Percentiles rank a stretch among this genome's conserved stretches.
These are phyloP conservation scores for Buathra laborator DNA, from an alignment of 2,888 invertebrate species.

Conservation along the genomic window DNA sequence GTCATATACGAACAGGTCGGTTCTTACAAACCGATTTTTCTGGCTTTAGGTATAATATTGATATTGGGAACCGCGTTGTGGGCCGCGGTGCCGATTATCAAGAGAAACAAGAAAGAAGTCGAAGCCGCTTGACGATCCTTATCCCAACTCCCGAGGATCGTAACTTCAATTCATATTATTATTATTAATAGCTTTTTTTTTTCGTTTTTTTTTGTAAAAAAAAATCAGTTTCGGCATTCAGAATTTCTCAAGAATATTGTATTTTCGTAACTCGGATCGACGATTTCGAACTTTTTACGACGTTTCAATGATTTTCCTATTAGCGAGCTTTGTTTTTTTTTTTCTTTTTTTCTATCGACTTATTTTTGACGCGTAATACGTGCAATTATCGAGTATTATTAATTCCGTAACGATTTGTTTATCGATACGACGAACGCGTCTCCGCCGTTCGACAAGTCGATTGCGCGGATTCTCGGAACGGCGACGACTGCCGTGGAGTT, in stretches of 20 bases:
- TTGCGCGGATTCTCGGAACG: slow-evolving; percentile 7
- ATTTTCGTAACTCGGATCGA: slow-evolving; percentile 13
- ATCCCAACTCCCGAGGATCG: not conserved
- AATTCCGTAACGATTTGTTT: slow-evolving; percentile 8
- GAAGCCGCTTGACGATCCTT: slow-evolving; percentile 74
- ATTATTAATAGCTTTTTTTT: slow-evolving; percentile 7
- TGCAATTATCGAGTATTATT: slow-evolving; percentile 22
- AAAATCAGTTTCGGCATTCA: slow-evolving; percentile 30
- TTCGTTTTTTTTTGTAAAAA: not conserved
- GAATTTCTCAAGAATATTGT: not conserved
- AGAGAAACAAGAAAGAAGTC: slow-evolving; percentile 82
- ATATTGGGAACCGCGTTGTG: slow-evolving; percentile 91
- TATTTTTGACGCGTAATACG: slow-evolving; percentile 20
- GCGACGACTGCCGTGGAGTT: not conserved
- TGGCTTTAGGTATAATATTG: slow-evolving; percentile 90
- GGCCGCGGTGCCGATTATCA: slow-evolving; percentile 91
- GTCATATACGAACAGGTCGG: slow-evolving; percentile 88
- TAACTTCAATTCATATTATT: slow-evolving; percentile 41
- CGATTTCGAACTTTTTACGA: slow-evolving; percentile 8
- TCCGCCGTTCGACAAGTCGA: not conserved
- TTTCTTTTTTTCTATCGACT: not conserved
- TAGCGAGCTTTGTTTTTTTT: not conserved
- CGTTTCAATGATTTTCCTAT: slow-evolving; percentile 10
- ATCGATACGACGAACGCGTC: not conserved
- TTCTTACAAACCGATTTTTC: slow-evolving; percentile 91